Evolutionary conservation across 2,113 vertebrate species (phyloP), one percentile per base, ranked within the genome.

Genomic region (Amphilophus citrinellus): DNA sequence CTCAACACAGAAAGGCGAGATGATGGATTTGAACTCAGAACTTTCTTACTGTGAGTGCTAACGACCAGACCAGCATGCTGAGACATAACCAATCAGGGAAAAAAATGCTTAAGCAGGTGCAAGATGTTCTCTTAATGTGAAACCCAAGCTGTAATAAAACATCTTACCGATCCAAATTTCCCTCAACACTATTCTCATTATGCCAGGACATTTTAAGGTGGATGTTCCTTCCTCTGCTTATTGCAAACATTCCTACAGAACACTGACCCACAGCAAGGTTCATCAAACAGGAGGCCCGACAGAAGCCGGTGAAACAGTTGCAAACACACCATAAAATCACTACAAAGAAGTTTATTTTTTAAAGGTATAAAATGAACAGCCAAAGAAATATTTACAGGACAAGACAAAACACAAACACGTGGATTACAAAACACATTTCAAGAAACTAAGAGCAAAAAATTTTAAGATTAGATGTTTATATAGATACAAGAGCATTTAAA

Each of bases 301-400:
- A 27, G 13, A 75, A 10, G 10, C 14, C 13, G 3, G 27, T 78
- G 18, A 59, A 17, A 66, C 0, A 18, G 57, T 2, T 53, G 1
- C 17, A 35, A 53, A 73, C 17, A 62, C 22, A 71, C 56, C 5
- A 5, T 7, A 20, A 11, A 32, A 65, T 11, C 5, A 61, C 2
- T 53, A 66, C 20, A 78, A 88, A 68, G 17, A 73, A 73, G 53
- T 53, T 94, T 95, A 73, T 37, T 37, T 24, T 39, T 57, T 1
- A n/a, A 53, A 80, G 15, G 20, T 63, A n/a, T 22, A 57, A 84
- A 66, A 87, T 6, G 4, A 68, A 90, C 22, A 89, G 39, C 83
- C 92, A 92, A 6, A 77, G 30, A 94, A 93, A 93, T 95, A 95
- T 95, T 90, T 93, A 95, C 94, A 94, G 59, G 86, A 91, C 79